Conservation (phyloP, 2,888 invertebrate species). For the Anaspis maculata region DNA sequence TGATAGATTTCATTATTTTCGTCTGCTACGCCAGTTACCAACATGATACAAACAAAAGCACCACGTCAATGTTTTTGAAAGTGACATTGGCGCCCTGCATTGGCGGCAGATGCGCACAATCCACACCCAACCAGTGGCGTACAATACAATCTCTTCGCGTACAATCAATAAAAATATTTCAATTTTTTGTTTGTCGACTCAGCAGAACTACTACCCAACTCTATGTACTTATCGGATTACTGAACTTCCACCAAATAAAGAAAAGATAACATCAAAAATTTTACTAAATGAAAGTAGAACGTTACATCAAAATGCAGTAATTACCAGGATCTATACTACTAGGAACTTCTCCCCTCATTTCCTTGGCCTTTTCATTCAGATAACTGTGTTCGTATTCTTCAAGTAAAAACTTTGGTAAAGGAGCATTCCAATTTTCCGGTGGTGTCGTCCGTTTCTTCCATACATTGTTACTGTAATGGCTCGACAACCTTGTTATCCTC, state of each 20-base stretch:
- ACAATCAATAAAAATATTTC: too few relatives aligned
- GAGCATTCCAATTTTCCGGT: slow-evolving; percentile 73
- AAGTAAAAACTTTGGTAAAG: slow-evolving; percentile 67
- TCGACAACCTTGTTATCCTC: slow-evolving; percentile 52
- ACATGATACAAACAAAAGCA: slow-evolving; percentile 8
- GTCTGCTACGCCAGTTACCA: slow-evolving; percentile 7
- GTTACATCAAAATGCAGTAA: slow-evolving; percentile 11
- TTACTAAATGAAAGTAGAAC: not conserved
- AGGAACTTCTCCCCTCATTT: slow-evolving; percentile 45
- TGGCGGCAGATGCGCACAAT: too few relatives aligned
- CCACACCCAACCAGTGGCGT: too few relatives aligned
- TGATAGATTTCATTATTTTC: slow-evolving; percentile 8
- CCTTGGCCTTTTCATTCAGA: slow-evolving; percentile 56
- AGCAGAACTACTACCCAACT: not conserved
- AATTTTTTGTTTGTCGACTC: too few relatives aligned
- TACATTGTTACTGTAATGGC: slow-evolving; percentile 64
- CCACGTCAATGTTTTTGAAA: not conserved
- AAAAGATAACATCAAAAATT: too few relatives aligned
- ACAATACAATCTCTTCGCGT: too few relatives aligned
- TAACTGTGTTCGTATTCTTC: slow-evolving; percentile 60
- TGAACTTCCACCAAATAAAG: too few relatives aligned
- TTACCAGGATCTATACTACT: slow-evolving; percentile 15
- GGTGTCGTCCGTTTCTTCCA: slow-evolving; percentile 73
- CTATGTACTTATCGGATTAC: not conserved
- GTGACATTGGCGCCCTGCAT: too few relatives aligned